Conservation (phyloP, 2,888 invertebrate genomes). For the Rhynchonema sp. region DNA sequence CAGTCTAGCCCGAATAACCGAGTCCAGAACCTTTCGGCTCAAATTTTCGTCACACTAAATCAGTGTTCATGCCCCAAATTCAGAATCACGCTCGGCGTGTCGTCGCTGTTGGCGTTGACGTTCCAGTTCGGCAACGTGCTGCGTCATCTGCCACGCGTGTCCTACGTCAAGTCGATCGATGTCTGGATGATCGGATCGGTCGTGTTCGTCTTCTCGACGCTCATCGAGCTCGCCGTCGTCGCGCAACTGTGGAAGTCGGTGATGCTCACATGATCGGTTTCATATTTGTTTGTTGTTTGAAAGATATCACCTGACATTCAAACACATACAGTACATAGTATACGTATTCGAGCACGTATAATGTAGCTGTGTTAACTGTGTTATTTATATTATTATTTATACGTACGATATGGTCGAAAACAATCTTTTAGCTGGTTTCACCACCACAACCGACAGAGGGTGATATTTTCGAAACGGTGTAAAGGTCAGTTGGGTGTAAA, state of each 20-base stretch:
- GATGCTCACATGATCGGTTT: neutral
- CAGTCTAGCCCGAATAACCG: no score
- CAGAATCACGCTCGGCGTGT: conserved; percentile 25
- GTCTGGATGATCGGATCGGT: conserved; percentile 26
- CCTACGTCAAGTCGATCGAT: conserved; percentile 26
- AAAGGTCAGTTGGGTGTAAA: no score
- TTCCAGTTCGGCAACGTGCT: conserved; percentile 27
- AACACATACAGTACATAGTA: neutral
- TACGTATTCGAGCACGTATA: no score
- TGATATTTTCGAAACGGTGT: no score
- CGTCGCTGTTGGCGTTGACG: conserved; percentile 21
- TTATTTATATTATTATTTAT: no score
- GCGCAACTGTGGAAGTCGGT: conserved; percentile 13
- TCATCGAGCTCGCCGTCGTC: conserved; percentile 26
- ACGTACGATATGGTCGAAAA: no score
- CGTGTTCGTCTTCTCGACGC: conserved; percentile 24
- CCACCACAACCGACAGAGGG: no score
- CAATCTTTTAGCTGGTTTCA: no score
- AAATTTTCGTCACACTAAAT: no score
- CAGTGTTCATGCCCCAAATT: conserved; percentile 1
- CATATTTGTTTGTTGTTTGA: neutral
- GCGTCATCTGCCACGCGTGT: conserved; percentile 26
- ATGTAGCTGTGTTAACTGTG: no score
- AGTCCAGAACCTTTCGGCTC: no score
- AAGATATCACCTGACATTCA: neutral